A percentile compares a stretch with the other conserved stretches of the same genome.
Evolutionary conservation across 2,797 vertebrate genomes (phyloP).

Genomic region (Avahi laniger): DNA sequence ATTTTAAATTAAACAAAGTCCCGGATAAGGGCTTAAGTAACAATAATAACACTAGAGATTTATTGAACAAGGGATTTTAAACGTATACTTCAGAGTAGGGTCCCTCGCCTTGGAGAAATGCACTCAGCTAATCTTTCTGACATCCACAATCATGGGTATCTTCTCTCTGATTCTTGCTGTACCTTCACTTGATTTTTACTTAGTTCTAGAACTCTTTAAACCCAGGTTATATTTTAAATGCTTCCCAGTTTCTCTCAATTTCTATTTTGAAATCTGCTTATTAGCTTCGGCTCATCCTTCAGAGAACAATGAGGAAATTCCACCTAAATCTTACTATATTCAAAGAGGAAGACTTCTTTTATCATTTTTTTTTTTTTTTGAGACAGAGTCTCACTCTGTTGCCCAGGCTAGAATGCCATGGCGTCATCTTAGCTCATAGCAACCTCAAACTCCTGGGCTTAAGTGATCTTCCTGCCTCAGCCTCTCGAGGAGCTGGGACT

Average conservation of each 20-base stretch:
- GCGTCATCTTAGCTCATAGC: no score
- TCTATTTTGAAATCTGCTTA: background rate
- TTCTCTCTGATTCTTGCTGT: background rate
- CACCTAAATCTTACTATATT: background rate
- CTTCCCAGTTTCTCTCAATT: background rate
- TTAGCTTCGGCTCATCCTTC: background rate
- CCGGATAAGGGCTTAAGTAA: background rate
- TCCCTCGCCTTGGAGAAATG: background rate
- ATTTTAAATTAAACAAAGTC: background rate
- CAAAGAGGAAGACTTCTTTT: background rate
- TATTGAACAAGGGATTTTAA: background rate
- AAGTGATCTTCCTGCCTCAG: no score
- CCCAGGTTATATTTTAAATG: background rate
- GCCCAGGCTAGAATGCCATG: no score
- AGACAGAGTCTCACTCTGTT: no score
- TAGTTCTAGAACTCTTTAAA: background rate
- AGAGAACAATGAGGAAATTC: background rate
- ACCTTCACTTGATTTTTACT: background rate
- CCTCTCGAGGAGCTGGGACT: no score
- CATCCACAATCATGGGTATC: rapidly evolving
- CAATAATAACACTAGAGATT: background rate
- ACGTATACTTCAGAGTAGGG: background rate
- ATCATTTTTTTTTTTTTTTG: no score
- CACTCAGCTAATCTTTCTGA: background rate
- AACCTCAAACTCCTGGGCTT: no score